Evolutionary conservation across 1,140 invertebrate genomes (phyloP).

Genomic region (Acromyrmex heyeri): DNA sequence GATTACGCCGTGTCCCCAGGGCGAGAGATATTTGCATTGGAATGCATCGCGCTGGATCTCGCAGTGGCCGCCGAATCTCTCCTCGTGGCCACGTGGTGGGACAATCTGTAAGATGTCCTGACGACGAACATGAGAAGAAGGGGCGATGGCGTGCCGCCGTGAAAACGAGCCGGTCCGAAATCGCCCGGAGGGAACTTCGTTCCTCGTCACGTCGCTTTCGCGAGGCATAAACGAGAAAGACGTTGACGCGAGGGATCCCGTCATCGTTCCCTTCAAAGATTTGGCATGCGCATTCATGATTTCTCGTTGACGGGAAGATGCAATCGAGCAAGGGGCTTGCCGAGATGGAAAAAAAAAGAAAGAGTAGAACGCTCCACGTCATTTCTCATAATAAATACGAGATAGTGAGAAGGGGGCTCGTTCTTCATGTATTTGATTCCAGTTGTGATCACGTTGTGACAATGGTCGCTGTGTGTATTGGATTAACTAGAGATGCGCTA

Average conservation of each 20-base stretch:
- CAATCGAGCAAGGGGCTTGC: constrained; percentile 52
- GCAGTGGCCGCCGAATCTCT: constrained; percentile 76
- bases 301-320: constrained; percentile 59
- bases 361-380: constrained; percentile 46
- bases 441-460: background rate
- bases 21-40: constrained; percentile 85
- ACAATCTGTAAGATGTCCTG: constrained; percentile 80
- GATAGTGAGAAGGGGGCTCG: constrained; percentile 15
- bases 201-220: constrained; percentile 15
- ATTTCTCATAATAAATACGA: constrained; percentile 27
- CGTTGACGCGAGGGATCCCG: constrained; percentile 54
- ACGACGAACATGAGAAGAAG: constrained; percentile 76
- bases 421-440: background rate
- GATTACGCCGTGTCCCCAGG: constrained; percentile 82
- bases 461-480: background rate
- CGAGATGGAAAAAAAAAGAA: constrained; percentile 13
- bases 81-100: constrained; percentile 69
- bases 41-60: constrained; percentile 79
- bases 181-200: constrained; percentile 26
- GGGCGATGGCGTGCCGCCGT: constrained; percentile 58
- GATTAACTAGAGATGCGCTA: background rate
- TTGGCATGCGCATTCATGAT: constrained; percentile 49
- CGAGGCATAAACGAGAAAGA: constrained; percentile 60
- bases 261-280: constrained; percentile 35
- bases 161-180: constrained; percentile 57